Percentiles rank a stretch among this genome's conserved stretches.
These are phyloP conservation scores for Trichomalopsis sarcophagae DNA, from an alignment of 1,140 invertebrate genomes.

Conservation along the genomic window DNA sequence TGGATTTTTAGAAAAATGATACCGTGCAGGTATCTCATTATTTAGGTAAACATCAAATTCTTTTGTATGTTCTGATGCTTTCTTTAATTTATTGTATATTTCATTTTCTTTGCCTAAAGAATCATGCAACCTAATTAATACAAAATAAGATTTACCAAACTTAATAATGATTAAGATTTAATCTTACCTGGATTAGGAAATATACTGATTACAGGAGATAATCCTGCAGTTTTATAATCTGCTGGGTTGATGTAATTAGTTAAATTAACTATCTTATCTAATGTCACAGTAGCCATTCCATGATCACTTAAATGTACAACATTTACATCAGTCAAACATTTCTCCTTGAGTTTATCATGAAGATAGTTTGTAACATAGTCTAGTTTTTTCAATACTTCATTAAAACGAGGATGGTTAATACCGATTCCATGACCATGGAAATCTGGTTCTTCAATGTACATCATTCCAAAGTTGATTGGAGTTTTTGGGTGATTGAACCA, in stretches of 20 bases:
- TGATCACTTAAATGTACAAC: constrained; percentile 85
- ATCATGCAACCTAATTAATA: constrained; percentile 25
- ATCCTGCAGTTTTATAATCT: constrained; percentile 73
- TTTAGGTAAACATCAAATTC: constrained; percentile 78
- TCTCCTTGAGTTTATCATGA: constrained; percentile 73
- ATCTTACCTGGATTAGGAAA: constrained; percentile 74
- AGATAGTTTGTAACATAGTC: constrained; percentile 78
- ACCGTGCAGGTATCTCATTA: constrained; percentile 76
- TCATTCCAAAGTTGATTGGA: constrained; percentile 79
- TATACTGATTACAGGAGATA: constrained; percentile 75
- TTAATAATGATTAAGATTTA: constrained; percentile 61
- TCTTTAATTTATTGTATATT: constrained; percentile 76
- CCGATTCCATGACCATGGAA: constrained; percentile 76
- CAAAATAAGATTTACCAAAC: constrained; percentile 47
- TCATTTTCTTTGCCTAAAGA: constrained; percentile 71
- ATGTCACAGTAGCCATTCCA: constrained; percentile 79
- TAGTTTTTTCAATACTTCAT: constrained; percentile 73
- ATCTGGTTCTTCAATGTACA: constrained; percentile 87
- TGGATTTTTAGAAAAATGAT: constrained; percentile 78
- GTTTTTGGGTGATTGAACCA: constrained; percentile 79
- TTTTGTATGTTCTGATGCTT: constrained; percentile 65
- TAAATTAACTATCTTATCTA: constrained; percentile 77
- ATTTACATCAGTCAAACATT: constrained; percentile 78
- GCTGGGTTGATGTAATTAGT: constrained; percentile 74
- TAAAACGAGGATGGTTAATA: constrained; percentile 70